These are phyloP conservation scores for Diogma glabrata DNA, from an alignment of 2,888 invertebrate species.

Conservation along the genomic window DNA sequence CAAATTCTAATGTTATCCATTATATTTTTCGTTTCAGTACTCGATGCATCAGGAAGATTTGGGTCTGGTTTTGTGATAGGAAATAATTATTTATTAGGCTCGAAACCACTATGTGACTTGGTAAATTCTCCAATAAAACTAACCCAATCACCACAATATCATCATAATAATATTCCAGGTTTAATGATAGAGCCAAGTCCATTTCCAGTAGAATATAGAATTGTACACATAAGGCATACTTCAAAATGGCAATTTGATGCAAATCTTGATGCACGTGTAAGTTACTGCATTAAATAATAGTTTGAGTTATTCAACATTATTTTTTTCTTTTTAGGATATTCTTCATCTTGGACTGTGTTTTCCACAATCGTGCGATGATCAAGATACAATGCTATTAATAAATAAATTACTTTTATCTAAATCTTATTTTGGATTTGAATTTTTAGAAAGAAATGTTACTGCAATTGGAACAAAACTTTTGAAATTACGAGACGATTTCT, in stretches of 20 bases:
- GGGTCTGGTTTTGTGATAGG: constrained; percentile 37
- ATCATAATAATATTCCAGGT: constrained; percentile 8
- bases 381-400: constrained; percentile 13
- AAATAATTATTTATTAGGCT: constrained; percentile 39
- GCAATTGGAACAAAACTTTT: background rate
- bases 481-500: background rate
- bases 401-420: too few relatives aligned
- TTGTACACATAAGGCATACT: constrained; percentile 9
- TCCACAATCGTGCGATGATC: constrained; percentile 15
- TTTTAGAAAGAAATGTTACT: background rate
- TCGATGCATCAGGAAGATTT: constrained; percentile 38
- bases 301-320: background rate
- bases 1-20: background rate
- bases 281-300: background rate
- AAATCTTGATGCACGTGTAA: constrained; percentile 11
- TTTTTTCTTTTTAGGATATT: constrained; percentile 15
- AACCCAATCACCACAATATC: background rate
- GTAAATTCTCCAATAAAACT: constrained; percentile 1
- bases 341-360: constrained; percentile 19
- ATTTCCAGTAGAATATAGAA: constrained; percentile 11
- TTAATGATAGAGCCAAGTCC: constrained; percentile 8
- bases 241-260: constrained; percentile 11
- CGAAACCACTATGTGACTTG: constrained; percentile 30
- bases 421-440: background rate
- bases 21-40: constrained; percentile 24